These are phyloP conservation scores for Shargacucullia verbasci DNA, from an alignment of 2,888 invertebrate species.

Conservation along the genomic window DNA sequence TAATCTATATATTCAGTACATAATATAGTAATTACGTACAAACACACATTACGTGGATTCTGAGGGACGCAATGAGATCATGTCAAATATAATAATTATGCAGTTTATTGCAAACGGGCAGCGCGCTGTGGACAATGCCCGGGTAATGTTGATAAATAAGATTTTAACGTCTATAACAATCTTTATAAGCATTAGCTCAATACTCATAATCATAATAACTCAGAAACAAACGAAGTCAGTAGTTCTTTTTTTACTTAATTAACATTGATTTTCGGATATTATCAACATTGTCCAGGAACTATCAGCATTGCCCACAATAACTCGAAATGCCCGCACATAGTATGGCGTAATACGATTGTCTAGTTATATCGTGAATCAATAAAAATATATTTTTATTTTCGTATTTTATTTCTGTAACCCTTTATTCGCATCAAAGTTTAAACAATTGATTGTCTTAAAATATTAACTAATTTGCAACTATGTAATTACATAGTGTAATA, in stretches of 20 bases:
- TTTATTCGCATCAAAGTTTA: constrained; percentile 21
- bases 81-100: constrained; percentile 15
- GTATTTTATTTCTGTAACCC: constrained; percentile 32
- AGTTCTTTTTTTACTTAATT: too few relatives aligned
- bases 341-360: constrained; percentile 12
- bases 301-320: constrained; percentile 14
- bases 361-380: constrained; percentile 28
- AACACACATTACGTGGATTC: constrained; percentile 6
- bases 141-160: constrained; percentile 1
- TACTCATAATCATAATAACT: too few relatives aligned
- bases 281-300: constrained; percentile 7
- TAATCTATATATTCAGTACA: too few relatives aligned
- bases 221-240: too few relatives aligned
- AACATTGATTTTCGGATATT: neutral
- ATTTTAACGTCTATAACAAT: too few relatives aligned
- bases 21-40: constrained; percentile 25
- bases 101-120: constrained; percentile 4
- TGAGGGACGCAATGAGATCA: constrained; percentile 52
- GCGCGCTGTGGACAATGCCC: constrained; percentile 7
- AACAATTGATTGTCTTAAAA: constrained; percentile 36
- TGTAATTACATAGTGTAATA: constrained; percentile 15
- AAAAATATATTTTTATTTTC: constrained; percentile 33
- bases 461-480: constrained; percentile 28
- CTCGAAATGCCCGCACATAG: constrained; percentile 1
- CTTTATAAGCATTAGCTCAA: too few relatives aligned